Conservation (phyloP, 1,140 invertebrate genomes). For the Drosophila nasuta region DNA sequence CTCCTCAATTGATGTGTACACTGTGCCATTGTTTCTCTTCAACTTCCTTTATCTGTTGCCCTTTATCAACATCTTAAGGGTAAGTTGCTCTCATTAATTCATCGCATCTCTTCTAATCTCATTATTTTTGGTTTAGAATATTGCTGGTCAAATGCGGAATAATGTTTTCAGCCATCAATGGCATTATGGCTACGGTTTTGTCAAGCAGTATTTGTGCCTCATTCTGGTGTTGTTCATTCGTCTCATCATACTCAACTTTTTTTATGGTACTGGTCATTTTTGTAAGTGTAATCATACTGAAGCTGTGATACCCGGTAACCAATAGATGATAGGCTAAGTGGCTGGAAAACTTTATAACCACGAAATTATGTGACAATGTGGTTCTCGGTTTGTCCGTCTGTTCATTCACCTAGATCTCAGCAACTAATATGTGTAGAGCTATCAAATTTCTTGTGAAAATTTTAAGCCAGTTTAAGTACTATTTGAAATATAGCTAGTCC, state of each 20-base stretch:
- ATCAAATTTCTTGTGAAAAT: too few species aligned
- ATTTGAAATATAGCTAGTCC: too few species aligned
- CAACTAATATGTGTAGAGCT: too few species aligned
- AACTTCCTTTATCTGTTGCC: slow-evolving; percentile 68
- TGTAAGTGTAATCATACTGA: slow-evolving; percentile 32
- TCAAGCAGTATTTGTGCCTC: slow-evolving; percentile 49
- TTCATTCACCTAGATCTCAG: too few species aligned
- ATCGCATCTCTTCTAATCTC: neutral
- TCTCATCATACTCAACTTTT: slow-evolving; percentile 38
- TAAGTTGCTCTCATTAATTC: slow-evolving; percentile 28
- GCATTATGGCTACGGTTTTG: slow-evolving; percentile 67
- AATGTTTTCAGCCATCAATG: slow-evolving; percentile 73
- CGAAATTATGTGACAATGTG: too few species aligned
- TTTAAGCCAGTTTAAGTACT: too few species aligned
- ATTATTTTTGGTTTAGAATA: slow-evolving; percentile 45
- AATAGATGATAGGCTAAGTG: neutral
- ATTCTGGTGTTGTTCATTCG: slow-evolving; percentile 58
- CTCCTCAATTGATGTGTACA: slow-evolving; percentile 23
- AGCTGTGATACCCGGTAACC: neutral
- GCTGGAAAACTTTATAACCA: too few species aligned
- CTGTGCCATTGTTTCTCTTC: slow-evolving; percentile 59
- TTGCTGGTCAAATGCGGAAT: slow-evolving; percentile 59
- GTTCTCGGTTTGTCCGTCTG: too few species aligned
- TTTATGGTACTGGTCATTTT: slow-evolving; percentile 27
- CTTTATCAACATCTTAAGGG: slow-evolving; percentile 66